These are phyloP conservation scores for Podotricha telesiphe DNA, from an alignment of 2,888 invertebrate genomes.

Conservation along the genomic window DNA sequence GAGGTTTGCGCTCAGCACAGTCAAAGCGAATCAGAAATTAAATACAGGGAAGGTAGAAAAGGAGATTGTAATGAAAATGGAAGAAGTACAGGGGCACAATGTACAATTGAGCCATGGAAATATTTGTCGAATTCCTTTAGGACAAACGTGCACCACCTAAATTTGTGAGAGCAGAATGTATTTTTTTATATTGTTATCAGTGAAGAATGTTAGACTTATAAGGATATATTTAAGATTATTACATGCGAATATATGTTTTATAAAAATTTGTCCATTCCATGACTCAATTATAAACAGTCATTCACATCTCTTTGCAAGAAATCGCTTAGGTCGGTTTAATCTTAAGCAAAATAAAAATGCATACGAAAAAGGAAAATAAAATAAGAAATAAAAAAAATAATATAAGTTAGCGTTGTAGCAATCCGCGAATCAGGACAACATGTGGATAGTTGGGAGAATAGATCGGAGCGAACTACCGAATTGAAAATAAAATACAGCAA, in stretches of 20 bases:
- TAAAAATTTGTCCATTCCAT: not conserved
- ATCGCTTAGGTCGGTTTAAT: not conserved
- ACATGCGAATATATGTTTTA: too few species aligned
- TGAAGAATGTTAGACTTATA: too few species aligned
- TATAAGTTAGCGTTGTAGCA: slow-evolving; percentile 8
- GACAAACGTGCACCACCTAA: not conserved
- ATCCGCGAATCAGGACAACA: slow-evolving; percentile 7
- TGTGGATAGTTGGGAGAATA: not conserved
- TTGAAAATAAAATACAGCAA: slow-evolving; percentile 9
- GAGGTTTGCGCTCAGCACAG: slow-evolving; percentile 20
- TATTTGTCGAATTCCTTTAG: not conserved
- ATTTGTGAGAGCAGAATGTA: not conserved
- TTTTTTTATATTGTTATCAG: not conserved
- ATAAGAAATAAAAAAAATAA: not conserved
- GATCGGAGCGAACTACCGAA: not conserved
- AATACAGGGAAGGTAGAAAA: not conserved
- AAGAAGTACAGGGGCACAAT: not conserved
- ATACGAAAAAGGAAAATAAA: not conserved
- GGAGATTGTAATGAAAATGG: not conserved
- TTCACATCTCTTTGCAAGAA: not conserved
- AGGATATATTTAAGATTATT: too few species aligned
- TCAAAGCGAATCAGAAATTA: slow-evolving; percentile 19
- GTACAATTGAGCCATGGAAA: slow-evolving; percentile 11
- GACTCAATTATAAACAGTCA: slow-evolving; percentile 1
- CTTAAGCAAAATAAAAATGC: slow-evolving; percentile 5